These are phyloP conservation scores for Harpalus rufipes DNA, from an alignment of 2,888 invertebrate genomes.

Conservation along the genomic window DNA sequence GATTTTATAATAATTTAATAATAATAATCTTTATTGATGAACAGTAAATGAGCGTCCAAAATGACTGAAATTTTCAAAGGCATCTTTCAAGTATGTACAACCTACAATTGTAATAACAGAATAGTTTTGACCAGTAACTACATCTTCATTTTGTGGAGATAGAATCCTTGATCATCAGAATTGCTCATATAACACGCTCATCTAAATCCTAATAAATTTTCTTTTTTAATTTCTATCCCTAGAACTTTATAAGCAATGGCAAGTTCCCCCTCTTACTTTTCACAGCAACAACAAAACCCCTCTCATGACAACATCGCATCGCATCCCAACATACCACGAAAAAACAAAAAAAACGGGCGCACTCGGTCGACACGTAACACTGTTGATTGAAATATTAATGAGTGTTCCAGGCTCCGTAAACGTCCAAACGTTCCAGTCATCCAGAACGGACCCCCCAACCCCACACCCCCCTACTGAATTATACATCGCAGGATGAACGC, in stretches of 20 bases:
- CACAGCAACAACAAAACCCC: neutral
- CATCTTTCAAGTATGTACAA: no score
- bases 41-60: no score
- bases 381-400: slow-evolving; percentile 63
- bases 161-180: no score
- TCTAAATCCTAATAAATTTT: no score
- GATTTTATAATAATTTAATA: no score
- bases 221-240: no score
- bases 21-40: no score
- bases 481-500: slow-evolving; percentile 47
- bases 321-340: slow-evolving; percentile 5
- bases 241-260: neutral
- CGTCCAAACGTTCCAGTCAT: slow-evolving; percentile 47
- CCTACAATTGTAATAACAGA: no score
- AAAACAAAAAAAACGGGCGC: slow-evolving; percentile 34
- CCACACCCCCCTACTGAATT: slow-evolving; percentile 21
- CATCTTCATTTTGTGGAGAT: no score
- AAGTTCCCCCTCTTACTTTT: neutral
- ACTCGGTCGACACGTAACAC: slow-evolving; percentile 54
- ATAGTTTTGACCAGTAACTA: no score
- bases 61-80: no score
- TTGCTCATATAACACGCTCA: no score
- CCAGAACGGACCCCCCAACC: neutral
- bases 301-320: slow-evolving; percentile 48
- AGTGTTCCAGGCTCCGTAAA: slow-evolving; percentile 39